These are phyloP conservation scores for Phataginus tricuspis DNA, from an alignment of 2,797 vertebrate species.

Conservation along the genomic window DNA sequence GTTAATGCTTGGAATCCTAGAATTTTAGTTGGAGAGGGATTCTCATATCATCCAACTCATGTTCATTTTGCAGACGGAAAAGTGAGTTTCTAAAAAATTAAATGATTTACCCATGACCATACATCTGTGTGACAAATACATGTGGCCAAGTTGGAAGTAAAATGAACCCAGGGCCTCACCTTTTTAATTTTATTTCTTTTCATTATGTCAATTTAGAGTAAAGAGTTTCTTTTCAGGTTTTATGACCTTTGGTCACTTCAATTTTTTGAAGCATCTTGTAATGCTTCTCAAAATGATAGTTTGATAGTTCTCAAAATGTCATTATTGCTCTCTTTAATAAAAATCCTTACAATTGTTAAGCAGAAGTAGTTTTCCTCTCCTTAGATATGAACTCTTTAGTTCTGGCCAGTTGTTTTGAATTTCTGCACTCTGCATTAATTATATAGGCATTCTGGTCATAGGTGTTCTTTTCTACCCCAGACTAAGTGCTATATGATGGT, in stretches of 20 bases:
- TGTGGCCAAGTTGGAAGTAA: neutral
- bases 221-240: conserved; percentile 28
- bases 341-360: neutral
- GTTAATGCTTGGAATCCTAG: conserved; percentile 12
- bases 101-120: neutral
- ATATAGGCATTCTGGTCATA: neutral
- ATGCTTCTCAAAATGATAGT: neutral
- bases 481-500: neutral
- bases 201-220: neutral
- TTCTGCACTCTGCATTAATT: neutral
- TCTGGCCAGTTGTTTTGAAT: conserved; percentile 18
- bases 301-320: conserved; percentile 19
- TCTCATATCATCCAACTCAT: neutral
- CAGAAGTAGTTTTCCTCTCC: neutral
- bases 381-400: neutral
- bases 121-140: neutral
- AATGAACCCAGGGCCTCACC: neutral
- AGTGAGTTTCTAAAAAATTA: neutral
- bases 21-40: neutral
- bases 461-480: neutral
- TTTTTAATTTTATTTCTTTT: conserved; percentile 20
- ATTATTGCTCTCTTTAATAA: neutral
- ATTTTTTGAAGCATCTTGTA: neutral
- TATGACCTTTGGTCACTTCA: neutral
- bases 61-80: conserved; percentile 37